Evolutionary conservation across 2,113 vertebrate species (phyloP).

Genomic region (Engystomops pustulosus): DNA sequence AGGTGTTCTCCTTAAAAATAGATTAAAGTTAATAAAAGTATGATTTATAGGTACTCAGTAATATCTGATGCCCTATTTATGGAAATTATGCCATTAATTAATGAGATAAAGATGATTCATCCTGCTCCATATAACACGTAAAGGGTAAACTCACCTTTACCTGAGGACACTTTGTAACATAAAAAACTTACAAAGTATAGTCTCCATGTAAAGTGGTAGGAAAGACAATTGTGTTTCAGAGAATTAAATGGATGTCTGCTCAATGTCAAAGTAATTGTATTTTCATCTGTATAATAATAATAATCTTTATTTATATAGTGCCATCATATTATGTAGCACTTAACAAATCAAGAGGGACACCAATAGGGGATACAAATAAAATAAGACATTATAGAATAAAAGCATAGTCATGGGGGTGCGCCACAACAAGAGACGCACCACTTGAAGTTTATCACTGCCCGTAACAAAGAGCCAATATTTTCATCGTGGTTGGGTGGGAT

Average conservation of each 20-base stretch:
- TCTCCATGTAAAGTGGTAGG: background rate
- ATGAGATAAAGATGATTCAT: background rate
- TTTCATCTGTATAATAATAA: too few relatives aligned
- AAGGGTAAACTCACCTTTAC: constrained; percentile 16
- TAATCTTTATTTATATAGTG: too few relatives aligned
- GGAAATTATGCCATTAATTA: background rate
- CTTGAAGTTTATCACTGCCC: too few relatives aligned
- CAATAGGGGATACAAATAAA: too few relatives aligned
- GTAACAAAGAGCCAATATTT: too few relatives aligned
- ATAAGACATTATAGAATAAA: too few relatives aligned
- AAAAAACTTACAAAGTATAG: background rate
- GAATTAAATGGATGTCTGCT: background rate
- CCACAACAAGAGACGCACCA: too few relatives aligned
- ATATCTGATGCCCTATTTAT: background rate
- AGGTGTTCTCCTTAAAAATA: background rate
- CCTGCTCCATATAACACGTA: background rate
- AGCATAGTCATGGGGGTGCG: too few relatives aligned
- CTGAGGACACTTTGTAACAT: background rate
- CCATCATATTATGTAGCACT: too few relatives aligned
- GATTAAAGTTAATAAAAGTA: background rate
- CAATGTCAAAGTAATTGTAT: background rate
- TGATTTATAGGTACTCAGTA: background rate
- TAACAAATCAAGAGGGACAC: too few relatives aligned
- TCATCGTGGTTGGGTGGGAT: too few relatives aligned
- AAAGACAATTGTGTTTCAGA: background rate